A percentile compares a stretch with the other conserved stretches of the same genome.
Conservation (phyloP, 2,113 vertebrate genomes). For the Sinocyclocheilus anophthalmus region DNA sequence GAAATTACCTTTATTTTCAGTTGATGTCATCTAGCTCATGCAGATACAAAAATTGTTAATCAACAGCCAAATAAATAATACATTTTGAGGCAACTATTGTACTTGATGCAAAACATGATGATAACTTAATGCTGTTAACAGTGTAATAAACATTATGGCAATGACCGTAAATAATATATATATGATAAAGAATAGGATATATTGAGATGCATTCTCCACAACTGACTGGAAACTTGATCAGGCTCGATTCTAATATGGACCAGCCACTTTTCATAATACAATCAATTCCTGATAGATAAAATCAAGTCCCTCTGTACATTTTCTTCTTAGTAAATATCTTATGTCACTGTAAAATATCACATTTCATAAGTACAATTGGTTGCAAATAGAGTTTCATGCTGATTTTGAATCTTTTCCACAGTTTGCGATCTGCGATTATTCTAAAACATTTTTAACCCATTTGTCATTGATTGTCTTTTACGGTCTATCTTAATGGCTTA, state of each 20-base stretch:
- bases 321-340: neutral
- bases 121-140: neutral
- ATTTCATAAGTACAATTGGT: neutral
- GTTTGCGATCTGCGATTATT: neutral
- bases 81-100: neutral
- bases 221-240: neutral
- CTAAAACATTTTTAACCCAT: neutral
- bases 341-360: neutral
- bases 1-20: neutral
- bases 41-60: neutral
- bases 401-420: neutral
- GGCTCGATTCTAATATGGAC: neutral
- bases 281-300: neutral
- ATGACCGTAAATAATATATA: neutral
- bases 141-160: neutral
- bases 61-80: neutral
- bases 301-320: neutral
- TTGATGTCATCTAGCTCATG: neutral
- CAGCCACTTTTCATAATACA: neutral
- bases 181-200: neutral
- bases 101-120: neutral
- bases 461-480: conserved; percentile 33
- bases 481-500: conserved; percentile 12
- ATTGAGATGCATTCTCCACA: neutral
- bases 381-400: neutral